Evolutionary conservation across 2,113 vertebrate species (phyloP).

Genomic region (Leptodactylus fuscus): DNA sequence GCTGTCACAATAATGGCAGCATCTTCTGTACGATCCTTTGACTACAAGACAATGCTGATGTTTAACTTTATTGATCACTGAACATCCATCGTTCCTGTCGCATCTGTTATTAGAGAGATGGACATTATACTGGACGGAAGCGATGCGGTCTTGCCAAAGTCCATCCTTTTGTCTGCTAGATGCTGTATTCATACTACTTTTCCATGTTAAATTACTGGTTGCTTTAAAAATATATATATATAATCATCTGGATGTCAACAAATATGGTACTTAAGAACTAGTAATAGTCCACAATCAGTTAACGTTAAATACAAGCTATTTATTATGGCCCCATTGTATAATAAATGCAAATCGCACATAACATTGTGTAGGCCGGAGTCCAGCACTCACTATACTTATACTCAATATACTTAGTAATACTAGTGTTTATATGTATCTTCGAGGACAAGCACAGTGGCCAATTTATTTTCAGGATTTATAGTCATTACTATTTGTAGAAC

Average conservation of each 20-base stretch:
- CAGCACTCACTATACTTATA: neutral
- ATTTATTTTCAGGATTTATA: neutral
- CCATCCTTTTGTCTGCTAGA: neutral
- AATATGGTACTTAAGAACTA: no score
- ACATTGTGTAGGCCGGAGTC: neutral
- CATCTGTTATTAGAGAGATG: conserved; percentile 29
- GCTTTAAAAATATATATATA: no score
- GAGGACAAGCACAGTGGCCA: neutral
- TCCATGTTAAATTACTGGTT: no score
- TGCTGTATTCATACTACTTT: no score
- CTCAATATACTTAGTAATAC: no score
- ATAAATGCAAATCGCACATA: neutral
- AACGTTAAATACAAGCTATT: no score
- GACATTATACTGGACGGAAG: neutral
- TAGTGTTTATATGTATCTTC: neutral
- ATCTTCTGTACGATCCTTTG: conserved; percentile 86
- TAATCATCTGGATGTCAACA: neutral
- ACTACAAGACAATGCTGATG: conserved; percentile 56
- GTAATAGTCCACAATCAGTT: no score
- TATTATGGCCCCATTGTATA: neutral
- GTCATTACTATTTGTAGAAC: neutral
- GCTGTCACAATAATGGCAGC: conserved; percentile 82
- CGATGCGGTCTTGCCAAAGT: conserved; percentile 18
- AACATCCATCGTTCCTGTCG: neutral
- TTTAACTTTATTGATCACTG: neutral